Conservation (phyloP, 1,140 invertebrate genomes). For the Papilio xuthus region DNA sequence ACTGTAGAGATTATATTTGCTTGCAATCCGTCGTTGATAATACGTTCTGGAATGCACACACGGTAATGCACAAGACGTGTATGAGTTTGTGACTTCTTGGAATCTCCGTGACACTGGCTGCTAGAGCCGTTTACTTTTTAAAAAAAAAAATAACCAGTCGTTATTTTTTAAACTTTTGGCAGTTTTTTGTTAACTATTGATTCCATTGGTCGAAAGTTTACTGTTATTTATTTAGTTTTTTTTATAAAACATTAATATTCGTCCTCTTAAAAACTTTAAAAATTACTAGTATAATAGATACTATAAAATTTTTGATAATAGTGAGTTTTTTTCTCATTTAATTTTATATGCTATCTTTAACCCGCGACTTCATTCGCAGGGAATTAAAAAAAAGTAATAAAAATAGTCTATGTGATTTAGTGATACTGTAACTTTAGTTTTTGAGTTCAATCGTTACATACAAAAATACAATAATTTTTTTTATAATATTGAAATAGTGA, state of each 20-base stretch:
- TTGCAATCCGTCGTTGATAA: not conserved
- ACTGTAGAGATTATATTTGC: conserved; percentile 11
- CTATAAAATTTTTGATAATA: not conserved
- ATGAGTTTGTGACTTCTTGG: conserved; percentile 60
- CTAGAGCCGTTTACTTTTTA: conserved; percentile 52
- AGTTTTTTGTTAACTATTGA: conserved; percentile 9
- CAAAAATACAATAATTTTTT: too few relatives aligned
- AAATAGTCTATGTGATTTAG: too few relatives aligned
- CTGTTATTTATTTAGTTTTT: not conserved
- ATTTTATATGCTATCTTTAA: too few relatives aligned
- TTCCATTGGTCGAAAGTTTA: not conserved
- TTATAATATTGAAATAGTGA: too few relatives aligned
- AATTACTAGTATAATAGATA: too few relatives aligned
- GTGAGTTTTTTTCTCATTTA: too few relatives aligned
- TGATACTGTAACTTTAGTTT: too few relatives aligned
- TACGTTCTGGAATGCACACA: conserved; percentile 12
- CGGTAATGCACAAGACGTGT: conserved; percentile 60
- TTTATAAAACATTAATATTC: not conserved
- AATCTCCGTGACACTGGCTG: conserved; percentile 61
- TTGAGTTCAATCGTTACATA: too few relatives aligned
- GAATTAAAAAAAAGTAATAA: too few relatives aligned
- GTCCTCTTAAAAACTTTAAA: not conserved
- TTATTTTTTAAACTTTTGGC: conserved; percentile 49
- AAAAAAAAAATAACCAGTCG: conserved; percentile 58
- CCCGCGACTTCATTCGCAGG: too few relatives aligned